A percentile compares a stretch with the other conserved stretches of the same genome.
These are phyloP conservation scores for Sylvia atricapilla DNA, from an alignment of 2,113 vertebrate species.

Conservation along the genomic window DNA sequence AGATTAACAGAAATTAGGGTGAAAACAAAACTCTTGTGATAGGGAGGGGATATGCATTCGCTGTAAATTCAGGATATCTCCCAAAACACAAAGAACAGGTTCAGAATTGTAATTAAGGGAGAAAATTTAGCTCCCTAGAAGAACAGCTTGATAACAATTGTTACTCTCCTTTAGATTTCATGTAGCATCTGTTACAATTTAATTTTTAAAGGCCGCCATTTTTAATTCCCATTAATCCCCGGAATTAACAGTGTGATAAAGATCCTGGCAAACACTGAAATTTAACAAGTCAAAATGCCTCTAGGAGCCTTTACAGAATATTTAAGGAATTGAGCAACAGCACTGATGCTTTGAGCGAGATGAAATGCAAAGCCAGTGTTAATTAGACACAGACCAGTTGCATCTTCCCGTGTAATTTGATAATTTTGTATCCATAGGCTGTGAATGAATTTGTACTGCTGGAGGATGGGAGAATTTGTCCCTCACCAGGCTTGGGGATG, in stretches of 20 bases:
- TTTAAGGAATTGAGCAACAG: not conserved
- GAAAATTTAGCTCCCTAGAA: conserved; percentile 4
- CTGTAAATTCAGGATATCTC: conserved; percentile 12
- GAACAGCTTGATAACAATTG: conserved; percentile 37
- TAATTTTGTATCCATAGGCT: not conserved
- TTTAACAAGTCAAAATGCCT: conserved; percentile 8
- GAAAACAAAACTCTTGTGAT: not conserved
- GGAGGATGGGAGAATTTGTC: not conserved
- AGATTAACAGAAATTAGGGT: conserved; percentile 52
- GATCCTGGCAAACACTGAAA: not conserved
- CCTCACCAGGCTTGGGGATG: not conserved
- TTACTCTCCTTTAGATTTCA: not conserved
- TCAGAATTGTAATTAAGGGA: conserved; percentile 13
- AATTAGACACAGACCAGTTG: not conserved
- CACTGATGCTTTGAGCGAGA: not conserved
- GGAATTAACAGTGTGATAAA: conserved; percentile 13
- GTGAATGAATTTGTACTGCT: not conserved
- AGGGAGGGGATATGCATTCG: not conserved
- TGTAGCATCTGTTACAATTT: conserved; percentile 11
- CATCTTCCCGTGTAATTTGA: not conserved
- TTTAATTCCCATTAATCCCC: conserved; percentile 44
- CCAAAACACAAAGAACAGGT: not conserved
- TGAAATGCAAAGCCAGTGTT: not conserved
- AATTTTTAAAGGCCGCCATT: conserved; percentile 25
- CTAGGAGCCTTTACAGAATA: not conserved